Evolutionary conservation across 1,140 invertebrate genomes (phyloP).

Genomic region (Pogonognathellus flavescens): DNA sequence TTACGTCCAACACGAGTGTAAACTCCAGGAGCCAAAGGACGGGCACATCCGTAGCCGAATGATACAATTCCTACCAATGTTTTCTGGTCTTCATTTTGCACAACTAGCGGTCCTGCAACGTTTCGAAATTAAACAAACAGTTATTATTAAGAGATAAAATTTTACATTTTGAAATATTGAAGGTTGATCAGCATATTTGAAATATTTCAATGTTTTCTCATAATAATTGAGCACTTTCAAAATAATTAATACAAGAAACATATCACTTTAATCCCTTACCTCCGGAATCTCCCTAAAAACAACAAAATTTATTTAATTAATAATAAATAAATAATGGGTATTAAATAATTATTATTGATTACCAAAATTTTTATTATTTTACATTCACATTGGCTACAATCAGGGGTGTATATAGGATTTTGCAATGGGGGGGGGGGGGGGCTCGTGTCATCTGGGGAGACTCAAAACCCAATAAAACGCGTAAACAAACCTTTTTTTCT

Average conservation of each 20-base stretch:
- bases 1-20: conserved; percentile 54
- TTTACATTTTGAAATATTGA: not conserved
- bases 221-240: too few relatives aligned
- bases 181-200: not conserved
- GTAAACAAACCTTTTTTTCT: too few relatives aligned
- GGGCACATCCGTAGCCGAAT: conserved; percentile 69
- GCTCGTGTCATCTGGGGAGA: too few relatives aligned
- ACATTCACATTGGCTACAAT: too few relatives aligned
- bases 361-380: not conserved
- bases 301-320: too few relatives aligned
- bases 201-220: too few relatives aligned
- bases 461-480: too few relatives aligned
- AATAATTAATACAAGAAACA: too few relatives aligned
- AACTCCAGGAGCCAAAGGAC: conserved; percentile 51
- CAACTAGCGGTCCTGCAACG: conserved; percentile 59
- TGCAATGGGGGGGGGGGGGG: too few relatives aligned
- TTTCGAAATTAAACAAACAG: not conserved
- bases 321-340: not conserved
- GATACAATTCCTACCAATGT: conserved; percentile 67
- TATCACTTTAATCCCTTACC: too few relatives aligned
- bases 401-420: too few relatives aligned
- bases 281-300: conserved; percentile 64
- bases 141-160: not conserved
- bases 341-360: not conserved
- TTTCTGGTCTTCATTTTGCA: conserved; percentile 24